Conservation (phyloP, 2,888 invertebrate genomes). For the Ceraclea dissimilis region DNA sequence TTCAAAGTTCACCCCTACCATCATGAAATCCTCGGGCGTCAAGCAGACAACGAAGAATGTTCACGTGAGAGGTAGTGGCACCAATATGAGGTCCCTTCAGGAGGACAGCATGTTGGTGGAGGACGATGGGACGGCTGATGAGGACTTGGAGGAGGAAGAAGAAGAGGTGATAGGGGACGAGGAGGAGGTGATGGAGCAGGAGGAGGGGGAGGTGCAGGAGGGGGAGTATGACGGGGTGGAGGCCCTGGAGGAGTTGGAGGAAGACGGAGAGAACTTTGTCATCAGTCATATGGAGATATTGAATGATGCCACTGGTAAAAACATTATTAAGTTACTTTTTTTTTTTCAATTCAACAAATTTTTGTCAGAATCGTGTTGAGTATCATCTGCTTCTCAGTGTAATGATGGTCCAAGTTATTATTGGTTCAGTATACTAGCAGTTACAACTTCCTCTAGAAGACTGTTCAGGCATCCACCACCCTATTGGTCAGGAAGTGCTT, state of each 20-base stretch:
- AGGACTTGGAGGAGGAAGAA: background rate
- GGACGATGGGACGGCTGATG: background rate
- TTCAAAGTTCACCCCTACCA: too few relatives aligned
- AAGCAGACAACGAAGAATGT: too few relatives aligned
- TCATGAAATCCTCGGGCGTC: too few relatives aligned
- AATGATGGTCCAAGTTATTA: too few relatives aligned
- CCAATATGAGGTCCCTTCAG: too few relatives aligned
- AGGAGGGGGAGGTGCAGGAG: background rate
- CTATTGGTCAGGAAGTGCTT: too few relatives aligned
- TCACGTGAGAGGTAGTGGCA: too few relatives aligned
- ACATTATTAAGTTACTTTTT: background rate
- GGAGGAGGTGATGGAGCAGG: background rate
- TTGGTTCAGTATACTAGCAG: too few relatives aligned
- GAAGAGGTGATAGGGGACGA: background rate
- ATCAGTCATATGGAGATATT: slow-evolving; percentile 18
- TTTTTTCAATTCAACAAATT: background rate
- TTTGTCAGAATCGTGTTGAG: too few relatives aligned
- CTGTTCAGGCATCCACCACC: too few relatives aligned
- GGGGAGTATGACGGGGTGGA: background rate
- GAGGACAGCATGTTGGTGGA: background rate
- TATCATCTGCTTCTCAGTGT: too few relatives aligned
- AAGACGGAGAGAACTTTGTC: slow-evolving; percentile 8
- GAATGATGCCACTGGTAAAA: slow-evolving; percentile 4
- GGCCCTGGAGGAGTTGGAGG: slow-evolving; percentile 1
- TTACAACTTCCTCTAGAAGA: too few relatives aligned